phyloP scores from a whole-genome alignment of 1,140 invertebrate species.

The Trinorchestia longiramus region DNA sequence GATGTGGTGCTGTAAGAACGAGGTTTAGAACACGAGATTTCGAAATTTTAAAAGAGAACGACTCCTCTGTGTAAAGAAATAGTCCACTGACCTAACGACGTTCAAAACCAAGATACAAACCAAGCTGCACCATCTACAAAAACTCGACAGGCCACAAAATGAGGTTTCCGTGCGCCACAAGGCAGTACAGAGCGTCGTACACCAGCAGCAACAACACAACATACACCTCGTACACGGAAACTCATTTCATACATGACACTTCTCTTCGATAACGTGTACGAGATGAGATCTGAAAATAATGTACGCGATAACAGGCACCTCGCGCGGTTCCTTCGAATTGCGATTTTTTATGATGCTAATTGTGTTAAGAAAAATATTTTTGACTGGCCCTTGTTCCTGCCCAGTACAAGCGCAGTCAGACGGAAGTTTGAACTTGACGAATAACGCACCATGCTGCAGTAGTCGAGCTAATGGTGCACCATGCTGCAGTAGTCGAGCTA shows the following conservation, averaged over 20 bases:
- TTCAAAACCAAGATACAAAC: neutral
- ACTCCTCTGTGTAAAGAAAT: no score
- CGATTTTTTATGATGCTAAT: neutral
- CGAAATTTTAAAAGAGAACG: no score
- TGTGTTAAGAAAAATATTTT: neutral
- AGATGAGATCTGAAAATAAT: neutral
- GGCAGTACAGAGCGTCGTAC: no score
- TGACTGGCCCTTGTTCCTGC: neutral
- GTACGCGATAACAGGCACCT: neutral
- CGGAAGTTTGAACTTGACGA: neutral
- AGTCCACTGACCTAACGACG: no score
- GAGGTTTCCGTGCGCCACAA: neutral
- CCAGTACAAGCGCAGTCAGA: neutral
- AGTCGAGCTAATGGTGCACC: neutral
- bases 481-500: constrained; percentile 20
- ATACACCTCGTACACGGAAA: neutral
- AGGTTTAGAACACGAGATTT: neutral
- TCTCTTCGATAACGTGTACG: neutral
- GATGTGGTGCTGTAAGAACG: neutral
- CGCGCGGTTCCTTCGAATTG: neutral
- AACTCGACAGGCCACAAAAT: neutral
- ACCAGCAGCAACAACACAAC: neutral
- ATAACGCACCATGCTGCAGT: neutral
- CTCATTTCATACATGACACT: neutral
- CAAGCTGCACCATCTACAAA: neutral